Conservation (phyloP, 2,888 invertebrate genomes). For the Nymphalis urticae region DNA sequence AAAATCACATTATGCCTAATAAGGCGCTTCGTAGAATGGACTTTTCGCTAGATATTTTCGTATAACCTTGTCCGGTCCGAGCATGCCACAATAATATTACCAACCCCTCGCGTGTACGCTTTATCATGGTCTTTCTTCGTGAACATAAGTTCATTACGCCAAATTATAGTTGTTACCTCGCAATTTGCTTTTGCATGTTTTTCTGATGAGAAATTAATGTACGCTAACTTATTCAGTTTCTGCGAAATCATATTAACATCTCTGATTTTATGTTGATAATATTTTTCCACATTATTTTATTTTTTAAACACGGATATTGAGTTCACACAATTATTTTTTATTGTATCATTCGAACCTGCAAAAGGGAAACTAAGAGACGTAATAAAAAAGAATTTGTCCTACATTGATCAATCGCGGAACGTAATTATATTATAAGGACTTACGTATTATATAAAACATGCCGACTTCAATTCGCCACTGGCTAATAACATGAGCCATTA, state of each 20-base stretch:
- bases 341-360: conserved; percentile 12
- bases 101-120: conserved; percentile 55
- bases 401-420: neutral
- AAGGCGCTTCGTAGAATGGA: neutral
- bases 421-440: neutral
- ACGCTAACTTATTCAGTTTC: conserved; percentile 40
- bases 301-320: conserved; percentile 23
- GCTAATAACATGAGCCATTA: too few species aligned
- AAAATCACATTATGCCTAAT: conserved; percentile 5
- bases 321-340: conserved; percentile 32
- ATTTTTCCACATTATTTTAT: conserved; percentile 31
- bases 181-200: conserved; percentile 64
- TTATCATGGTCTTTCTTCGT: conserved; percentile 52
- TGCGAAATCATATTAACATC: conserved; percentile 40
- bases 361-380: conserved; percentile 4
- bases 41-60: conserved; percentile 7
- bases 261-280: conserved; percentile 34
- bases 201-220: conserved; percentile 57
- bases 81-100: conserved; percentile 22
- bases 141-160: conserved; percentile 60
- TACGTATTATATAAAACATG: too few species aligned
- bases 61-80: conserved; percentile 9
- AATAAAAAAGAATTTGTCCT: conserved; percentile 2
- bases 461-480: too few species aligned
- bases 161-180: conserved; percentile 64